Evolutionary conservation across 2,797 vertebrate genomes (phyloP), one percentile per base, ranked within the genome.

Genomic region (Oceanodroma leucorhoa): DNA sequence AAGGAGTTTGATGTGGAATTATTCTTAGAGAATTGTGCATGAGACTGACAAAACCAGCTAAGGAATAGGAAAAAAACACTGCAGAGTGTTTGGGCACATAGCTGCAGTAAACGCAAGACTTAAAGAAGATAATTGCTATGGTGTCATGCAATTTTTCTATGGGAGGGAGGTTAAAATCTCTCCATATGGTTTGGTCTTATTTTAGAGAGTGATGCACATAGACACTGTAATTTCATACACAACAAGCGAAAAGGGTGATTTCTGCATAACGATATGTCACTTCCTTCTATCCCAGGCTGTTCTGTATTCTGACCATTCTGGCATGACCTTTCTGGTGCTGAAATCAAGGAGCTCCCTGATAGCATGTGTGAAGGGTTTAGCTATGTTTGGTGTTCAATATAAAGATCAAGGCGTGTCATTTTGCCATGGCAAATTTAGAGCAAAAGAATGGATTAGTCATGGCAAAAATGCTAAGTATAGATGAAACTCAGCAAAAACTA

Each of bases 381-480:
- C 34, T 90, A n/a, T 79, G 73, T 76, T 84, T 94, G 67, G 38
- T 82, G 45, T 50, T 96, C 73, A 92, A 1, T 83, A 40, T 51
- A 95, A 90, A 95, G 86, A 93, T 43, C 27, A 60, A 89, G 67
- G 73, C 45, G 0, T 93, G 88, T 95, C 7, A 0, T 75, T 94
- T 94, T 80, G 64, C 86, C 78, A 75, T 29, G 78, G 85, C 57
- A 83, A 87, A 93, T 96, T 95, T 83, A 61, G 80, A 80, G 60
- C 3, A 8, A 90, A 90, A 94, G 86, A 95, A 92, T 83, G 83
- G 81, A 93, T 96, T 96, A 87, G 90, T 95, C 95, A 94, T 65
- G 93, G 86, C 71, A 94, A 85, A 95, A 79, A 85, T 71, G 78
- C 34, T 80, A 94, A 77, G 30, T 85, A 54, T 75, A 94, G 78